These are phyloP conservation scores for Agriotes lineatus DNA, from an alignment of 2,888 invertebrate species.

Conservation along the genomic window DNA sequence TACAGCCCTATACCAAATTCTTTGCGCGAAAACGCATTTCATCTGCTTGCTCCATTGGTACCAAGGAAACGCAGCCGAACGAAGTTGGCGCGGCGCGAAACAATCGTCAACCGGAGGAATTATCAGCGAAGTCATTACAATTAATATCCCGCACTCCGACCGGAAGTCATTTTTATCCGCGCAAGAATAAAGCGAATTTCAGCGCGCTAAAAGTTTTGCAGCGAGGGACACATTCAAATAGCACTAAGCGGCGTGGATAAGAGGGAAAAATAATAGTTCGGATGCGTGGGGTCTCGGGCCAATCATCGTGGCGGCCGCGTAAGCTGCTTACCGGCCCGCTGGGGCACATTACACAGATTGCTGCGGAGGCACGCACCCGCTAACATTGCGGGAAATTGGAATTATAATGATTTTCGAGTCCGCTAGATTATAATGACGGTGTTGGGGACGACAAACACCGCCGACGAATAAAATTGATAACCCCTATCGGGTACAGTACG, in stretches of 20 bases:
- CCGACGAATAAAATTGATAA: slow-evolving; percentile 32
- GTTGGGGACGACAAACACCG: slow-evolving; percentile 33
- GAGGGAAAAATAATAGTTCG: slow-evolving; percentile 58
- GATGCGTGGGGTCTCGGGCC: slow-evolving; percentile 57
- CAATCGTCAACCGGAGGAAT: slow-evolving; percentile 47
- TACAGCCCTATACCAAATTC: slow-evolving; percentile 27
- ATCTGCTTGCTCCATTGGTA: slow-evolving; percentile 23
- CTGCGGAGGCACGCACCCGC: slow-evolving; percentile 54
- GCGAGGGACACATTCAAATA: slow-evolving; percentile 60
- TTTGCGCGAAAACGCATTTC: slow-evolving; percentile 26
- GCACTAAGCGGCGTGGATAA: slow-evolving; percentile 58
- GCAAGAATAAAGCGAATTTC: slow-evolving; percentile 50
- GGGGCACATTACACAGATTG: slow-evolving; percentile 65
- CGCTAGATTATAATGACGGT: slow-evolving; percentile 44
- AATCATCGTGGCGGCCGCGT: slow-evolving; percentile 61
- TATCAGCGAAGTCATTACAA: slow-evolving; percentile 45
- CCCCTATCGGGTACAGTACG: too few relatives aligned
- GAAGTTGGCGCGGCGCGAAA: slow-evolving; percentile 48
- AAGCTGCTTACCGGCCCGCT: slow-evolving; percentile 62
- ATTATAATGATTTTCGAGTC: slow-evolving; percentile 53
- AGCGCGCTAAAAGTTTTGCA: slow-evolving; percentile 53
- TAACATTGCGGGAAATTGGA: slow-evolving; percentile 51
- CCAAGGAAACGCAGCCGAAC: too few relatives aligned
- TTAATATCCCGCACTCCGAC: slow-evolving; percentile 48
- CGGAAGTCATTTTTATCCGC: slow-evolving; percentile 49